Evolutionary conservation across 2,797 vertebrate species (phyloP).

Genomic region (Otus scops): DNA sequence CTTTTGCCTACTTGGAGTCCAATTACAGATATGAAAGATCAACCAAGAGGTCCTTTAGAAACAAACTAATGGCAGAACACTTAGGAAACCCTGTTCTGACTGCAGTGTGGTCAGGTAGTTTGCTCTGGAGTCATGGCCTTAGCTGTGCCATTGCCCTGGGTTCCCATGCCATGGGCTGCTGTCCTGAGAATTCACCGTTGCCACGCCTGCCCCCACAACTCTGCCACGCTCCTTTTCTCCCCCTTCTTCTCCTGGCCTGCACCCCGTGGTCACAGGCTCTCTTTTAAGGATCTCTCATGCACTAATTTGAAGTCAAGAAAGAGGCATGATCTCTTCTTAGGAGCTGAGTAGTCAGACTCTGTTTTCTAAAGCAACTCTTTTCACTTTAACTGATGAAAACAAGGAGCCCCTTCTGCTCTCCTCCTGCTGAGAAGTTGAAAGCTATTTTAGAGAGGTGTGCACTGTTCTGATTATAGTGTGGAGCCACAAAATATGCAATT

Average conservation of each 20-base stretch:
- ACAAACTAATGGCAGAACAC: no score
- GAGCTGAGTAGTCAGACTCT: neutral
- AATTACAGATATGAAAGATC: neutral
- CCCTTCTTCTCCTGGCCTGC: neutral
- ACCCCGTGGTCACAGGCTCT: neutral
- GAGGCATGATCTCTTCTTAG: neutral
- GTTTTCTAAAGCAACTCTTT: neutral
- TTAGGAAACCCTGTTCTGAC: neutral
- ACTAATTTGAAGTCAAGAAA: neutral
- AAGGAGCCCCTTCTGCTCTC: neutral
- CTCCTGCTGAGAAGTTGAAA: neutral
- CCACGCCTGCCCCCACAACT: accelerated
- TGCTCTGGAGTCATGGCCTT: neutral
- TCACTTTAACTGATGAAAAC: neutral
- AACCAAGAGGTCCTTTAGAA: neutral
- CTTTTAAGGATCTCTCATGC: neutral
- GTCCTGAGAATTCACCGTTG: accelerated
- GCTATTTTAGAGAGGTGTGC: neutral
- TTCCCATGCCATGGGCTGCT: neutral
- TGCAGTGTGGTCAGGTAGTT: neutral
- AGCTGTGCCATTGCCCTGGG: neutral
- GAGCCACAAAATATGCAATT: neutral
- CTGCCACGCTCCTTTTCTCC: neutral
- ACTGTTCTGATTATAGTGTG: neutral
- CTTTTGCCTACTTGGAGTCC: neutral